phyloP scores from a whole-genome alignment of 2,113 vertebrate genomes.

The Tragelaphus scriptus region DNA sequence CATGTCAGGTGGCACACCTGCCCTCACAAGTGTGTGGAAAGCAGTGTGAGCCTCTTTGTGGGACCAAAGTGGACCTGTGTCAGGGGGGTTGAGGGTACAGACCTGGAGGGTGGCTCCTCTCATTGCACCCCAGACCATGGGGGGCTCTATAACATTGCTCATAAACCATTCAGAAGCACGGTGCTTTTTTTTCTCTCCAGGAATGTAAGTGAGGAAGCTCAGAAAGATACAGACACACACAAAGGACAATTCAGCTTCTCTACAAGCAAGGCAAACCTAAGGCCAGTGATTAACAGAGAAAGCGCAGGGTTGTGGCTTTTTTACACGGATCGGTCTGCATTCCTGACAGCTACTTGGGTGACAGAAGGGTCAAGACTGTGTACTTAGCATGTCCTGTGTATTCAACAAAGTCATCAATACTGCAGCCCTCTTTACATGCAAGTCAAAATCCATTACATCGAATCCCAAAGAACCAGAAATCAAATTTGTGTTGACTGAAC shows the following conservation, averaged over 20 bases:
- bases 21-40: neutral
- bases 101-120: neutral
- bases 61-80: too few species aligned
- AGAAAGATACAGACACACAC: neutral
- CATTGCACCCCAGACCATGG: accelerated
- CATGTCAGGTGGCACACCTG: neutral
- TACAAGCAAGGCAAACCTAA: neutral
- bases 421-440: neutral
- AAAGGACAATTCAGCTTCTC: neutral
- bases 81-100: neutral
- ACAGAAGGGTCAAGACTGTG: neutral
- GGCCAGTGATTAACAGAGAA: neutral
- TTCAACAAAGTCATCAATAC: neutral
- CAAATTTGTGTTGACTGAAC: neutral
- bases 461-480: constrained; percentile 1
- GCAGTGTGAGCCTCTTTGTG: neutral
- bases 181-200: neutral
- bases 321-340: too few species aligned
- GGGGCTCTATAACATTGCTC: neutral
- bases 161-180: neutral
- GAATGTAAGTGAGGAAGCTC: neutral
- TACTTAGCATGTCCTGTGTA: neutral
- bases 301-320: neutral
- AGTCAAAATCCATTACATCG: neutral
- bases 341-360: neutral